phyloP scores from a whole-genome alignment of 2,797 vertebrate species.

The Xiphorhynchus erythropygius region DNA sequence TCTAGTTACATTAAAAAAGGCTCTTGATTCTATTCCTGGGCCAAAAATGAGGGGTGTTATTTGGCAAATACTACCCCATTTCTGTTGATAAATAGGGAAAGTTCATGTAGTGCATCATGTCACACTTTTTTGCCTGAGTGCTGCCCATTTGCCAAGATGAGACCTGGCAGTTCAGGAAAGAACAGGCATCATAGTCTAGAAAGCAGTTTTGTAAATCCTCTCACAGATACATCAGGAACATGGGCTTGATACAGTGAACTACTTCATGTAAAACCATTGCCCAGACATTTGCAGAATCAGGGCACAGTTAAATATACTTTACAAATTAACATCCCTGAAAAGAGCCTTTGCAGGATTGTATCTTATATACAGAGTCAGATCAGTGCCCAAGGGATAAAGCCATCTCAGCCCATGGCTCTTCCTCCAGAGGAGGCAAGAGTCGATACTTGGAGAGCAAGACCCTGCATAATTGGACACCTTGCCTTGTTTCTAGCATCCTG shows the following conservation, averaged over 20 bases:
- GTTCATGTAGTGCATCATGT: rapidly evolving
- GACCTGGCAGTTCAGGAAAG: not conserved
- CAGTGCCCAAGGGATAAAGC: not conserved
- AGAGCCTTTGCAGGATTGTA: not conserved
- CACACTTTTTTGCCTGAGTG: not conserved
- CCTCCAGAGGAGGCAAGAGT: not conserved
- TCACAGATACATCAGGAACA: not conserved
- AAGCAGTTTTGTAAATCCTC: not conserved
- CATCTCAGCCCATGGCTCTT: not conserved
- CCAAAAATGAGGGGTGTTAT: not conserved
- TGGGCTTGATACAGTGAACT: not conserved
- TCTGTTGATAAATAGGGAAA: not conserved
- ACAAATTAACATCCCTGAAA: not conserved
- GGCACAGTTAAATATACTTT: not conserved
- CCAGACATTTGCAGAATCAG: not conserved
- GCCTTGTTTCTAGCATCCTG: not conserved
- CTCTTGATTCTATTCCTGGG: not conserved
- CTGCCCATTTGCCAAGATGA: not conserved
- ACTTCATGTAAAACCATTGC: not conserved
- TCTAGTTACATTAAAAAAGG: not conserved
- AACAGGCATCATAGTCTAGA: not conserved
- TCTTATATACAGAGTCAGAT: not conserved
- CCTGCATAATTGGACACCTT: not conserved
- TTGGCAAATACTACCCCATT: not conserved
- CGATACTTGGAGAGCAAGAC: not conserved